phyloP scores from a whole-genome alignment of 1,140 invertebrate genomes.

The Diplogasteroides magnus region DNA sequence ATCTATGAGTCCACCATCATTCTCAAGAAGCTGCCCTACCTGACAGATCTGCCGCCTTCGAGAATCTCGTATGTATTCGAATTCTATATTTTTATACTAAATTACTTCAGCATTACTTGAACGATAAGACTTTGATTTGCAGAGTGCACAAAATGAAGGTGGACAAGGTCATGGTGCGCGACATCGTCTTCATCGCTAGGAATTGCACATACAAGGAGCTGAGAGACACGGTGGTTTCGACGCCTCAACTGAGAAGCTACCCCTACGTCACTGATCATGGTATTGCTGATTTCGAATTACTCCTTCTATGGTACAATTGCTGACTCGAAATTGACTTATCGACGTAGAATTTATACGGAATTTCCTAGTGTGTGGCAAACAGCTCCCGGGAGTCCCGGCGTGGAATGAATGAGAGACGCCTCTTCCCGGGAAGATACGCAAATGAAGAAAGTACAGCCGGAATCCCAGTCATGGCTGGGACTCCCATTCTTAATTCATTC shows the following conservation, averaged over 20 bases:
- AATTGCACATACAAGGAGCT: conserved; percentile 50
- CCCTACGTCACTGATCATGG: conserved; percentile 53
- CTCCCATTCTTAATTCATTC: too few relatives aligned
- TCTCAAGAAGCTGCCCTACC: conserved; percentile 90
- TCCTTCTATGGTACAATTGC: too few relatives aligned
- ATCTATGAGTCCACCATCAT: conserved; percentile 82
- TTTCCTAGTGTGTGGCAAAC: too few relatives aligned
- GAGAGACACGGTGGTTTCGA: conserved; percentile 41
- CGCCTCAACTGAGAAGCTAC: conserved; percentile 42
- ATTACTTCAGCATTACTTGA: not conserved
- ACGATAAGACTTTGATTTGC: not conserved
- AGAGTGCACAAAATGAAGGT: conserved; percentile 49
- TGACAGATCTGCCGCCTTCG: conserved; percentile 65
- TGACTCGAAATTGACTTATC: too few relatives aligned
- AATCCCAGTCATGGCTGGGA: too few relatives aligned
- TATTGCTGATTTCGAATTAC: too few relatives aligned
- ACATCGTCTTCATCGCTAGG: conserved; percentile 44
- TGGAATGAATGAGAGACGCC: too few relatives aligned
- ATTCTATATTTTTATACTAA: not conserved
- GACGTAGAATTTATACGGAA: too few relatives aligned
- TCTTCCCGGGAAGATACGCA: too few relatives aligned
- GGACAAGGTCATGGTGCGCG: conserved; percentile 46
- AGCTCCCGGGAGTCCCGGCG: too few relatives aligned
- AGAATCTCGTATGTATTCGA: conserved; percentile 18
- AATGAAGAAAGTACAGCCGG: too few relatives aligned